phyloP scores from a whole-genome alignment of 2,888 invertebrate species.

The Ditylenchus weischeri region DNA sequence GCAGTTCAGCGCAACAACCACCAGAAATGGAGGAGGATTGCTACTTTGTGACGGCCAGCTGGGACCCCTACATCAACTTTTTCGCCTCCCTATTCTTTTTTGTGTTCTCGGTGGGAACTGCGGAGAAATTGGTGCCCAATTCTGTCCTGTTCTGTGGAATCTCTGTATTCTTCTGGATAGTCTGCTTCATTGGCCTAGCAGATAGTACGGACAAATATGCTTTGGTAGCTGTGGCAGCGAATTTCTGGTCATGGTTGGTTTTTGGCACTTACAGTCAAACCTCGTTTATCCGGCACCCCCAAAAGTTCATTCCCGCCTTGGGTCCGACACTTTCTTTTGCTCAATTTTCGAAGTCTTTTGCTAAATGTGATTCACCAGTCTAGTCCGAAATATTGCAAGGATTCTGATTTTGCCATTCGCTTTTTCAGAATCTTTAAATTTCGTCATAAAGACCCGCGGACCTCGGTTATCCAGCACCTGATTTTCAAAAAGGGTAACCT shows the following conservation, averaged over 20 bases:
- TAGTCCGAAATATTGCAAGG: too few species aligned
- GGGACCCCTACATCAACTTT: slow-evolving; percentile 50
- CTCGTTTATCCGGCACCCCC: too few species aligned
- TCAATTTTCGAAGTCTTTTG: too few species aligned
- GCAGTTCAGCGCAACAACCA: neutral
- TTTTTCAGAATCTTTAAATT: too few species aligned
- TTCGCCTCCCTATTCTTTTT: slow-evolving; percentile 40
- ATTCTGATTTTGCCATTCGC: too few species aligned
- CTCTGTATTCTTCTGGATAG: slow-evolving; percentile 37
- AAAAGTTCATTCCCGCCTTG: too few species aligned
- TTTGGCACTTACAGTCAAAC: too few species aligned
- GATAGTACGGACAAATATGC: slow-evolving; percentile 42
- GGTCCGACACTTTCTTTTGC: too few species aligned
- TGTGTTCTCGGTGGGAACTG: slow-evolving; percentile 43
- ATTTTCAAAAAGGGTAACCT: too few species aligned
- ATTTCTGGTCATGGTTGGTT: slow-evolving; percentile 44
- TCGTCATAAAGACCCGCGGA: too few species aligned
- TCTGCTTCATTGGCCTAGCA: slow-evolving; percentile 45
- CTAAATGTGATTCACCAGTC: too few species aligned
- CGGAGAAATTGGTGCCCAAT: slow-evolving; percentile 42
- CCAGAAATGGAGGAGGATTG: slow-evolving; percentile 3
- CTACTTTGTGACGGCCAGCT: slow-evolving; percentile 33
- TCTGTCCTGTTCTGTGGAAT: slow-evolving; percentile 45
- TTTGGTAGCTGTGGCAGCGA: slow-evolving; percentile 40
- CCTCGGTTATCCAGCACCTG: too few species aligned